Base-by-base conservation (phyloP, 2,888 invertebrate genomes). In the Agonopterix arenella region DNA sequence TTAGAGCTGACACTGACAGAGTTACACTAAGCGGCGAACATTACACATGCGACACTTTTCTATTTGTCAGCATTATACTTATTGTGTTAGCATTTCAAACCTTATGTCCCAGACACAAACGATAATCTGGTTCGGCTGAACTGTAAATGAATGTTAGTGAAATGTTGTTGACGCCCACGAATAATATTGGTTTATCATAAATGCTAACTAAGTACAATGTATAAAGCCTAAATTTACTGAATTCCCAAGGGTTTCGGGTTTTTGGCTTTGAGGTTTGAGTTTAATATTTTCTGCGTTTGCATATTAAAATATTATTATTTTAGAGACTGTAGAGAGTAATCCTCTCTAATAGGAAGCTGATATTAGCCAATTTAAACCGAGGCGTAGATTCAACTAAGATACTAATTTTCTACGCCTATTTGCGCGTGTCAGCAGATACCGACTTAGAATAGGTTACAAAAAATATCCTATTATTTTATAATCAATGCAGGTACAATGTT, bases 1-100 rank as follows among this genome's bases (percentile, higher is more conserved):
- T 86, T 84, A 85, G 73, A 62, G 62, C 80, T 84, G 84, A 83
- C 84, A 81, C 76, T 82, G 80, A 81, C 84, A 80, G 82, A 78
- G 80, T 80, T 76, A 80, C 80, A 74, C 78, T 79, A 80, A 82
- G 75, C 80, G 76, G 58, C 60, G 70, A 68, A 66, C 62, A 68
- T 73, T 64, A 70, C 64, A 66, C 52, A 67, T 52, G 59, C 48
- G 53, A 64, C 50, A 50, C 11, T 43, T 10, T 44, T 46, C 36
- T 40, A 11, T 38, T 16, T 48, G 28, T 42, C 16, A 18, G 4
- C 11, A 11, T 13, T n/a, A 46, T 28, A 48, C 16, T 8, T 7
- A 41, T 4, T 28, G 4, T 4, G 7, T 28, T 7, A 2, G 11
- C 41, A 18, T 44, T 37, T 38, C 36, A 16, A 41, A 50, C 50